A percentile compares a stretch with the other conserved stretches of the same genome.
Conservation (phyloP, 2,113 vertebrate genomes). For the Muscicapa adusta region DNA sequence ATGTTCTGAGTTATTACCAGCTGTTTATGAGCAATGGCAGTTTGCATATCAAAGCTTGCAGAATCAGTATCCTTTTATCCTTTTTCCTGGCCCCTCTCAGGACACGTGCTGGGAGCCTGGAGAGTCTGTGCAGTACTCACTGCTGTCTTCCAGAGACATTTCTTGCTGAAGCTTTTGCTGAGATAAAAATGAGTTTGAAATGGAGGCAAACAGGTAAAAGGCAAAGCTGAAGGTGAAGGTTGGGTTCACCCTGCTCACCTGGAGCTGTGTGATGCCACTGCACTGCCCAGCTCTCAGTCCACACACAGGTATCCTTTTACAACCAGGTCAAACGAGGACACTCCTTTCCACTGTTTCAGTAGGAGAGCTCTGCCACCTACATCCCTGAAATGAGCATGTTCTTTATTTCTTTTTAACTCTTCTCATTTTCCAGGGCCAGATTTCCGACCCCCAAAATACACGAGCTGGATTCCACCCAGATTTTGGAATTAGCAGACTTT, state of each 20-base stretch:
- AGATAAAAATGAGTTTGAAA: not conserved
- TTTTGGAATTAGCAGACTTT: not conserved
- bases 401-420: not conserved
- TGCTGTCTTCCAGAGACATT: not conserved
- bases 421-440: not conserved
- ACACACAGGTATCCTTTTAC: not conserved
- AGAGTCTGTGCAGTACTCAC: not conserved
- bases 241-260: not conserved
- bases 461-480: not conserved
- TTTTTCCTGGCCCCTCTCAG: not conserved
- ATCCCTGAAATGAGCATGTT: not conserved
- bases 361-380: conserved; percentile 32
- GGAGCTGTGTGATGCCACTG: not conserved
- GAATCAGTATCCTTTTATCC: not conserved
- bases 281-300: not conserved
- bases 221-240: not conserved
- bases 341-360: not conserved
- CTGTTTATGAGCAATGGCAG: not conserved
- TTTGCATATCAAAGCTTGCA: not conserved
- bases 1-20: not conserved
- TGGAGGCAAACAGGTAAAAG: not conserved
- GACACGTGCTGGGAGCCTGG: not conserved
- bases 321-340: conserved; percentile 1
- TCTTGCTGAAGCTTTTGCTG: not conserved
- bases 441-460: not conserved